A percentile compares a stretch with the other conserved stretches of the same genome.
Conservation (phyloP, 2,888 invertebrate genomes). For the Aporophyla nigra region DNA sequence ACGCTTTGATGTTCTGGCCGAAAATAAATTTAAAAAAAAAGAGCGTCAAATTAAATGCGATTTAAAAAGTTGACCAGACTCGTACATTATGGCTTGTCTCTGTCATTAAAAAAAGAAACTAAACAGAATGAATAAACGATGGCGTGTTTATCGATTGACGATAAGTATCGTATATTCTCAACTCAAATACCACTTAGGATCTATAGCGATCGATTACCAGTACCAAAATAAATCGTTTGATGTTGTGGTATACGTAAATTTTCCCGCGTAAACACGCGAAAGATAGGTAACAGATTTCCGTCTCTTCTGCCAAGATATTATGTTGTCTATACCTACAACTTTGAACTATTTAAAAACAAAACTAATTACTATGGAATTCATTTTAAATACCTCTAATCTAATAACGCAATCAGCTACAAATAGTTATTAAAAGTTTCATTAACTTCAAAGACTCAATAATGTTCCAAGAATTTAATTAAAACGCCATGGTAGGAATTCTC, state of each 20-base stretch:
- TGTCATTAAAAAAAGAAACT: slow-evolving; percentile 34
- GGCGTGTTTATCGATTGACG: slow-evolving; percentile 46
- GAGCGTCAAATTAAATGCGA: background rate
- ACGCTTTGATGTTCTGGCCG: background rate
- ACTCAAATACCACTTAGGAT: slow-evolving; percentile 47
- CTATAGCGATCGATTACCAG: slow-evolving; percentile 53
- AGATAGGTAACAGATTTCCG: slow-evolving; percentile 53
- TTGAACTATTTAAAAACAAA: slow-evolving; percentile 30
- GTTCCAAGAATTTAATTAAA: slow-evolving; percentile 26
- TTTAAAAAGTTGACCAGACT: slow-evolving; percentile 1
- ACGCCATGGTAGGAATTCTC: background rate
- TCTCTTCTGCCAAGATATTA: slow-evolving; percentile 40
- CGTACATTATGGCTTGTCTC: slow-evolving; percentile 39
- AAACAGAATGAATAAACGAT: slow-evolving; percentile 42
- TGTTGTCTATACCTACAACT: slow-evolving; percentile 14
- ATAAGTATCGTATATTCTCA: slow-evolving; percentile 46
- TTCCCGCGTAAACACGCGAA: slow-evolving; percentile 33
- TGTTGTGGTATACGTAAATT: slow-evolving; percentile 38
- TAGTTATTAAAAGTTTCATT: slow-evolving; percentile 29
- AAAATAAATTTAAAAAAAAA: slow-evolving; percentile 31
- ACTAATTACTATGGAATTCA: slow-evolving; percentile 12
- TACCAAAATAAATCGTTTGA: slow-evolving; percentile 66
- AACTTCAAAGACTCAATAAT: slow-evolving; percentile 6
- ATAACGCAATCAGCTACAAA: background rate
- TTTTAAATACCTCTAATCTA: background rate